These are phyloP conservation scores for Mus minutoides DNA, from an alignment of 2,797 vertebrate genomes.

Conservation along the genomic window DNA sequence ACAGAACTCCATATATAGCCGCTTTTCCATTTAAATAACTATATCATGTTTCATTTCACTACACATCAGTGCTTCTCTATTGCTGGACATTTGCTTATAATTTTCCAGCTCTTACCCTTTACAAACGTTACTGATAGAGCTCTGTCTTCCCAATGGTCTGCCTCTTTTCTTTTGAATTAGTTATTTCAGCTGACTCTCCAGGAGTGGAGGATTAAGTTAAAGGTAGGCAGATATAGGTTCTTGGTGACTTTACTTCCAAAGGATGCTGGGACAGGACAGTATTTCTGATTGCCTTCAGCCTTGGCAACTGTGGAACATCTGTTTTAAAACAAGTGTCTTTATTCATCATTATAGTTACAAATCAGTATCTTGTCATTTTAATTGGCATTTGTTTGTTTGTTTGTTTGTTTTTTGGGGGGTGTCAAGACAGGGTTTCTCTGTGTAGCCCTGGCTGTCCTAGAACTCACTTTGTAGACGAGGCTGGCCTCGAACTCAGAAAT, in stretches of 20 bases:
- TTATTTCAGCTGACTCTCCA: conserved; percentile 13
- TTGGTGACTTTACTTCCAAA: neutral
- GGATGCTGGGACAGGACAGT: too few relatives aligned
- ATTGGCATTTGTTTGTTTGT: neutral
- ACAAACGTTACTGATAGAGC: neutral
- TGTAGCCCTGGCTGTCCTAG: too few relatives aligned
- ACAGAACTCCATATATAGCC: neutral
- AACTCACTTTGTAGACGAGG: too few relatives aligned
- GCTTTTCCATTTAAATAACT: conserved; percentile 37
- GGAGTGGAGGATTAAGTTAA: neutral
- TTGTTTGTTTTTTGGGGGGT: too few relatives aligned
- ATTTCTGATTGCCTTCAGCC: neutral
- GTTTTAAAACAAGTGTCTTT: neutral
- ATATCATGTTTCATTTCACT: conserved; percentile 39
- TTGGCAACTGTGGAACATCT: neutral
- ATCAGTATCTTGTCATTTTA: neutral
- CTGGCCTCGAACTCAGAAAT: too few relatives aligned
- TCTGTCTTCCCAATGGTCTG: neutral
- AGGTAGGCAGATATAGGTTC: neutral
- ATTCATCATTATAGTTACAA: conserved; percentile 20
- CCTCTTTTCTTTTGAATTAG: neutral
- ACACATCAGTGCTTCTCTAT: neutral
- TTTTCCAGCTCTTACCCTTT: conserved; percentile 41
- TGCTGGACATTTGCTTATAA: conserved; percentile 5
- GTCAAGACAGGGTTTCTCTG: too few relatives aligned